Evolutionary conservation across 2,797 vertebrate genomes (phyloP), one percentile per base, ranked within the genome.

Genomic region (Caiman crocodilus): DNA sequence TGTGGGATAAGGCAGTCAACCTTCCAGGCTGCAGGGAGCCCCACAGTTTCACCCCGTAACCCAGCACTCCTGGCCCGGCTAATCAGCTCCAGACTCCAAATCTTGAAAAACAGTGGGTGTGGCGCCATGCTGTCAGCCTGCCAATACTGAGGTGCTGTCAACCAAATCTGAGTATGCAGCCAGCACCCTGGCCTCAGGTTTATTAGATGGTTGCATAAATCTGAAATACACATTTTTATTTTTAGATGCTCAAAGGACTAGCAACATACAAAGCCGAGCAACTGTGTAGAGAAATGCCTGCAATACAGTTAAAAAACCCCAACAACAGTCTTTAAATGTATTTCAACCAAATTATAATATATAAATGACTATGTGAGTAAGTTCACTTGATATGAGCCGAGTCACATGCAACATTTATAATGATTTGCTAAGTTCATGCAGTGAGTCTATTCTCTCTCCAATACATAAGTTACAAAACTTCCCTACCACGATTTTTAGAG

Each of bases 361-460:
- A 81, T 2, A 87, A 79, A 82, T 85, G 8, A 85, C 11, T 32
- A 63, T 5, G 30, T 35, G 90, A 93, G 63, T 81, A 92, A 86
- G 30, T 82, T 84, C 64, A 77, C 2, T 50, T 55, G 16, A 67
- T 67, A 18, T 67, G 32, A 67, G 28, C n/a, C 12, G 78, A 88
- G n/a, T 76, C 74, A 87, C 69, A 88, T 30, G 74, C 61, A 65
- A 91, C 56, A 21, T 61, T 90, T 88, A 87, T 63, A 88, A 87
- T 63, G 21, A 92, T 50, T 56, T 61, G 58, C 10, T 90, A 87
- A 87, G 26, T 58, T 80, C 35, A 84, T 11, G 61, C 28, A 85
- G 64, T 14, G 20, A 82, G 32, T 21, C 73, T 4, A 59, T 20
- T 23, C 26, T 16, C 86, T 94, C 78, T 76, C 5, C 89, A 89